Base-by-base conservation (phyloP, 2,113 vertebrate species). In the Ahaetulla prasina region DNA sequence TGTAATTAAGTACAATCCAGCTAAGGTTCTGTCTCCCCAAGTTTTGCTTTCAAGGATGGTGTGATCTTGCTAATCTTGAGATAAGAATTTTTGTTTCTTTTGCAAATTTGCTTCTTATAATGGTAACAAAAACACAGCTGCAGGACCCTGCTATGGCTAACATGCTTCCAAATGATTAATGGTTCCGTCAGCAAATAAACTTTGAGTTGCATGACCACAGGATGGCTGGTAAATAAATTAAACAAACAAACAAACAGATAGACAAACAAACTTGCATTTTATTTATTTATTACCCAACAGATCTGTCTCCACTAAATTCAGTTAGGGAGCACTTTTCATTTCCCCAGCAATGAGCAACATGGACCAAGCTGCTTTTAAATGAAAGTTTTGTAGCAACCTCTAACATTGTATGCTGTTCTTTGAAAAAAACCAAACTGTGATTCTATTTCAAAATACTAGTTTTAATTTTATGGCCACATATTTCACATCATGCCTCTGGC, bases 401-500 rank as follows among this genome's bases (percentile, higher is more conserved):
- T 49, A 43, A 93, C 43, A 27, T 85, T 74, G 89, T 25, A 85
- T 85, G 43, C 45, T 85, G 88, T 85, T 86, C 74, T 60, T 45
- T 60, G 45, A 92, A 63, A 49, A 14, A 74, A 53, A 86, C 23
- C 54, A 92, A 90, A 86, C 45, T 14, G 6, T 27, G 54, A 92
- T 23, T 90, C 23, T 90, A 63, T 90, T 92, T 90, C 57, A 39
- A 74, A 90, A 92, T 91, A 90, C 92, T 87, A 68, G 93, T 43
- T 16, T 94, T 96, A 96, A 95, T 93, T 95, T 93, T 94, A 89
- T 90, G 86, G 88, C 89, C 93, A 89, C 85, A 85, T 94, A 92
- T 89, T 94, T 95, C 94, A 96, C 35, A 94, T 90, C 88, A 92
- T 92, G 74, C 63, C 85, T 92, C 50, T 89, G 20, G 92, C 53